Base-by-base conservation (phyloP, 2,113 vertebrate genomes). In the Clarias gariepinus region DNA sequence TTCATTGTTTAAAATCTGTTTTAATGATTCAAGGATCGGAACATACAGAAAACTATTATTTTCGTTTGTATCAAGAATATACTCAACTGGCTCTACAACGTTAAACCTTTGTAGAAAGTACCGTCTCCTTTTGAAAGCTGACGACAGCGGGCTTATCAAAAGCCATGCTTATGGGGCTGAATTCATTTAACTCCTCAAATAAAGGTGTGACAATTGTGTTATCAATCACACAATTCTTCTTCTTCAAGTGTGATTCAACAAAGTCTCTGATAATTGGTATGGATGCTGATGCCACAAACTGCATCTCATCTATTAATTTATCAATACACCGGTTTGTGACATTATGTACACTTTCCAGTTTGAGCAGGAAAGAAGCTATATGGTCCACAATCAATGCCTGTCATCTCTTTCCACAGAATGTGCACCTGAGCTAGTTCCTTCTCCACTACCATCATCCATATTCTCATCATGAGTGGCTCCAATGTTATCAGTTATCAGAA, bases 11-110 rank as follows among this genome's bases (percentile, higher is more conserved):
- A 85, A 18, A 36, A 76, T 64, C 1, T 64, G 33, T 30, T 23
- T 66, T 71, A 83, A 66, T 23, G 52, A 87, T 7, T 78, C 52
- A 10, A 83, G 58, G 57, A 87, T 66, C 12, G 68, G 71, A 47
- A 87, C 47, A 78, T 83, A 83, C 28, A 66, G 60, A 79, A 87
- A 83, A 69, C 61, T 74, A 13, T 9, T 21, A 28, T 87, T 83
- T 78, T 21, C 73, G 30, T n/a, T 84, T 83, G 81, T 33, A 87
- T 87, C 53, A 87, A 84, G 41, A 8, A 87, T 68, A 60, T 80
- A 87, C 19, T 84, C 74, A 19, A 87, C 86, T 47, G 82, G 73
- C 30, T 87, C 52, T 15, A 87, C 33, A 68, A 78, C 36, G 16
- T 10, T 66, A 52, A 69, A 63, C 18, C 79, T 87, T 41, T 87